Evolutionary conservation across 1,140 invertebrate species (phyloP), one percentile per base, ranked within the genome.

Genomic region (Microplitis mediator): DNA sequence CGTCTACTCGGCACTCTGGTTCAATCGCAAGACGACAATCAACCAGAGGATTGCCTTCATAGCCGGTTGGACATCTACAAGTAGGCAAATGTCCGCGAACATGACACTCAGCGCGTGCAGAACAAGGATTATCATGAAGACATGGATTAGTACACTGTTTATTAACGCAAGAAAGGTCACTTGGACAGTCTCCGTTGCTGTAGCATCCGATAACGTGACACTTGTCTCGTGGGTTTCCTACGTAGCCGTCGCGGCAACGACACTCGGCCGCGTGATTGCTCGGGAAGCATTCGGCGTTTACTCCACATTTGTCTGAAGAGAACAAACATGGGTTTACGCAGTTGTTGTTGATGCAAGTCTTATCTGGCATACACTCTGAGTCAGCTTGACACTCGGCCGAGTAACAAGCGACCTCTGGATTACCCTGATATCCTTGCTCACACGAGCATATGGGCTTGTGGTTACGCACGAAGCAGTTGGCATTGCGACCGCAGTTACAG

Each of bases 361-460:
- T 92, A 54, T 92, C 91, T 5, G 91, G 89, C 68, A 91, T 90
- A 79, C 95, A 97, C 82, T 96, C 94, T 0, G 91, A 91, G 80
- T 96, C 91, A 1, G 90, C 88, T 62, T 91, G 89, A 79, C 95
- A 97, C 60, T 95, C 94, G 32, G 95, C 91, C 9, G 91, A 89
- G 76, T 90, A 90, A 82, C 95, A 97, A 23, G 89, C 88, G 8
- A 92, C 90, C 73, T 95, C 93, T 1, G 95, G 95, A 86, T 96
- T 94, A 69, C 95, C 95, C 81, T 95, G 93, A 81, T 90, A 95
- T 13, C 94, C 94, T 76, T 92, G 89, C 74, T 91, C 88, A 80
- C 95, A 97, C 3, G 93, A 93, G 81, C 95, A 97, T 4, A 95
- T 91, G 0, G 95, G 93, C 39, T 94, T 91, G 77, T 97, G 95